Evolutionary conservation across 2,113 vertebrate species (phyloP), one percentile per base, ranked within the genome.

Genomic region (Ailuropoda melanoleuca): DNA sequence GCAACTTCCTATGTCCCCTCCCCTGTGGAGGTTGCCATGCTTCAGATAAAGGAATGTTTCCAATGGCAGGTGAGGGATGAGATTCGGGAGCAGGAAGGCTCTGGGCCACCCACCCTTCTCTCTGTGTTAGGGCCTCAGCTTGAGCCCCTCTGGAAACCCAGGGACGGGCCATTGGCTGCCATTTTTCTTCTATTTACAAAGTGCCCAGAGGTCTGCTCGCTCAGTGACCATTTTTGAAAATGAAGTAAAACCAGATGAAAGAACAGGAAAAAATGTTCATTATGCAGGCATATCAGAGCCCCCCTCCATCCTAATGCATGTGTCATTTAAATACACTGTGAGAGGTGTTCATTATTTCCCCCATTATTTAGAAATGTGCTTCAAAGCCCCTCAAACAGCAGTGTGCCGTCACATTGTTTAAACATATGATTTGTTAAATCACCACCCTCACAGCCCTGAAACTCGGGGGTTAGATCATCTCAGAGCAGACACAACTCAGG

Each of bases 281-380:
- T 90, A 94, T 81, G 70, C 82, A 70, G 26, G n/a, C 83, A 70
- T 62, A 53, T 11, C 3, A 39, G 55, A 10, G 18, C 43, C 90
- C 96, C 78, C 74, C 23, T 39, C 48, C 13, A 97, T 96, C 90
- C 93, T 98, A 97, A 98, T 92, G 97, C 50, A 34, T 95, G 84
- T 97, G 97, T 90, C 87, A 96, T 97, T 98, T 97, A 88, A 97
- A 96, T 55, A 92, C 90, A 93, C 90, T 95, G 58, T 84, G 95
- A 92, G 97, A 97, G 58, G 43, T 46, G 0, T 94, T 97, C 96
- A 14, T 89, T 98, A 97, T 98, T 98, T 97, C 68, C 89, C 95
- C 97, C 92, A 93, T 97, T 97, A 56, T 93, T 88, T 95, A 88
- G 93, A 96, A 94, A 94, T 55, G 3, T 43, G 34, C 85, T 98